Percentiles rank a stretch among this genome's conserved stretches.
Evolutionary conservation across 2,888 invertebrate genomes (phyloP).

Genomic region (Tholera decimalis): DNA sequence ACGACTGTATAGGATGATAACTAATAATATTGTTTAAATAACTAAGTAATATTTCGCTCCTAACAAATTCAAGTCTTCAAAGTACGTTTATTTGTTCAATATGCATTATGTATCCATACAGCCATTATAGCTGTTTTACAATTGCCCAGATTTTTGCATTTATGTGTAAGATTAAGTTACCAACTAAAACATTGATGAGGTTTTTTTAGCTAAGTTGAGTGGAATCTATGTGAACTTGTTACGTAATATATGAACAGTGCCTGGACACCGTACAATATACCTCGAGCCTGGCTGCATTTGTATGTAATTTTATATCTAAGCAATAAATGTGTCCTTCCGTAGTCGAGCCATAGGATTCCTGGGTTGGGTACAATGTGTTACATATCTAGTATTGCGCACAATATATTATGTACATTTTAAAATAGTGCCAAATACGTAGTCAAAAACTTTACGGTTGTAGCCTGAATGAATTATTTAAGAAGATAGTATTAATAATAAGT

Average conservation of each 20-base stretch:
- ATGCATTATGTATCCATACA: not conserved
- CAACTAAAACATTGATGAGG: not conserved
- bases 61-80: not conserved
- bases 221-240: not conserved
- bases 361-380: constrained; percentile 6
- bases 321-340: not conserved
- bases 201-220: not conserved
- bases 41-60: not conserved
- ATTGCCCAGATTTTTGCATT: constrained; percentile 8
- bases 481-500: constrained; percentile 10
- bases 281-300: not conserved
- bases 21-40: no score
- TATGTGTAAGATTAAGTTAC: not conserved
- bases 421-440: constrained; percentile 48
- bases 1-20: no score
- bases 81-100: constrained; percentile 10
- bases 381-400: constrained; percentile 39
- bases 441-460: not conserved
- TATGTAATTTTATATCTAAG: constrained; percentile 7
- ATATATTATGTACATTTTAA: constrained; percentile 5
- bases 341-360: not conserved
- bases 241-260: not conserved
- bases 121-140: not conserved
- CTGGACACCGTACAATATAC: not conserved
- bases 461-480: not conserved